phyloP scores from a whole-genome alignment of 2,113 vertebrate genomes.

The Callithrix jacchus region DNA sequence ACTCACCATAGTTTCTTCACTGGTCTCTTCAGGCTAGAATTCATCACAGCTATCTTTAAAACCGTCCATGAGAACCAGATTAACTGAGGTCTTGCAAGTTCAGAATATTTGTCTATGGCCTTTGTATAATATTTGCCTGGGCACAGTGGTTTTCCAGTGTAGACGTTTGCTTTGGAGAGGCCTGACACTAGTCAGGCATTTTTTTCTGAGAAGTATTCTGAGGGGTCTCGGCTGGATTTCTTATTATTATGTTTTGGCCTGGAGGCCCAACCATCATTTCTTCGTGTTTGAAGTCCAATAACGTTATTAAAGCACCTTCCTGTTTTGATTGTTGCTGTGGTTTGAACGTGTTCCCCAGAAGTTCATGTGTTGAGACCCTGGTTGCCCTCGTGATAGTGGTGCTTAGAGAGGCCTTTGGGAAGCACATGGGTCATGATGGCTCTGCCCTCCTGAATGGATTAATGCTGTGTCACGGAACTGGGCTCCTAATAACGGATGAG shows the following conservation, averaged over 20 bases:
- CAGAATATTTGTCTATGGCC: neutral
- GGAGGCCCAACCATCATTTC: neutral
- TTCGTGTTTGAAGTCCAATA: neutral
- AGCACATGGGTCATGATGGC: rapidly evolving
- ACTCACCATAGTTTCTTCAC: neutral
- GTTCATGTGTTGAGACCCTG: neutral
- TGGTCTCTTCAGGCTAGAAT: neutral
- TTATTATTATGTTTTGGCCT: neutral
- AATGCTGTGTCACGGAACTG: no score
- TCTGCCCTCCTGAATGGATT: neutral
- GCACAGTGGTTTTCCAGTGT: no score
- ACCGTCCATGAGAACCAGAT: neutral
- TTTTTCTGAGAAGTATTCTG: neutral
- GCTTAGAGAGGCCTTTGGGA: neutral
- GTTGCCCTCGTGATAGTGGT: neutral
- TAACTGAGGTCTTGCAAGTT: neutral
- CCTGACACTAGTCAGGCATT: neutral
- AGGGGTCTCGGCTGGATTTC: neutral
- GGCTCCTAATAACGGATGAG: neutral
- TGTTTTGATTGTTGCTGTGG: no score
- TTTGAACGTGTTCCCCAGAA: neutral
- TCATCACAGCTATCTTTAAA: no score
- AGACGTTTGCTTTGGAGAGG: neutral
- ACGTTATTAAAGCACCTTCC: neutral
- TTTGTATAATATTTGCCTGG: neutral